Base-by-base conservation (phyloP, 1,140 invertebrate genomes). In the Leptopilina boulardi region DNA sequence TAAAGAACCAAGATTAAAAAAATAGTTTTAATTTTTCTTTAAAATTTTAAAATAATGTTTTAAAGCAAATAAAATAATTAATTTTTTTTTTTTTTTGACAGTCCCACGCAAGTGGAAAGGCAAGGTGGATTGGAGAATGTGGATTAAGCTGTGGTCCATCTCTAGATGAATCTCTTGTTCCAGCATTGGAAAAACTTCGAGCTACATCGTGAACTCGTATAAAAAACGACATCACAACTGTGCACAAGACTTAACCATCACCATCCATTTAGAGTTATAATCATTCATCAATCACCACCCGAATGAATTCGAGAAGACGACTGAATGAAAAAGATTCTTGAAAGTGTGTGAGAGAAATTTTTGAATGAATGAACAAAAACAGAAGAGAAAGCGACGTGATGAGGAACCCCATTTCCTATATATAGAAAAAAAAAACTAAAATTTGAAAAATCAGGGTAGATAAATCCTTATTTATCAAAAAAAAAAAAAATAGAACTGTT, bases 91-190 rank as follows among this genome's bases (percentile, higher is more conserved):
- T 73, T 47, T 4, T 78, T 41, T 93, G 93, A 51, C 91, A 95
- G 95, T 95, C 94, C 18, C 95, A 96, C 86, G 93, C 94, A 70
- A 93, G 93, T 86, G 93, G 94, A 59, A 95, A 95, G 88, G 95
- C 95, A 66, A 93, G 94, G 84, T 96, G 95, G 95, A 91, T 92
- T 76, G 95, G 95, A 15, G 92, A 93, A 81, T 96, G 95, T 83
- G 92, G 90, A 0, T 80, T 92, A 70, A 89, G 87, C 71, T 90
- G 89, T 38, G 90, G 88, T 15, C 88, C 87, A 11, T 86, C 90
- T 19, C 80, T 89, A 15, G 89, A 91, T 0, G 90, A 91, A 73
- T 89, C 89, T 11, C 71, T 90, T 66, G 85, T 90, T 13, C 86
- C 89, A 1, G 88, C 90, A 26, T 81, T 90, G 72, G 90, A 91